Base-by-base conservation (phyloP, 2,113 vertebrate species). In the Vimba vimba region DNA sequence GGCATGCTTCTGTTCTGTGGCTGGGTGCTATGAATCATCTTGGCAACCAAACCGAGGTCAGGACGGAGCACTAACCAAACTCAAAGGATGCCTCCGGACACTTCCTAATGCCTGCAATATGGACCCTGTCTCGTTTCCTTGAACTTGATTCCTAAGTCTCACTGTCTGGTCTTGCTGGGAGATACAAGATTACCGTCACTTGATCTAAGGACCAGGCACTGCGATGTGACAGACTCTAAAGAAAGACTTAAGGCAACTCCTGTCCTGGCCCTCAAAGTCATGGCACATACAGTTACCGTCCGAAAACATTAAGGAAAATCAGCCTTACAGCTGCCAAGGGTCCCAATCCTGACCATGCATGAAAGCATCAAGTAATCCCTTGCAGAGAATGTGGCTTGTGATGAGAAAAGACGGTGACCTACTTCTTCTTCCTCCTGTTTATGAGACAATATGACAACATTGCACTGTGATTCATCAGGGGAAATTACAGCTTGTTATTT, bases 371-470 rank as follows among this genome's bases (percentile, higher is more conserved):
- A 76, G 75, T 62, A 69, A 78, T 59, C 45, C 60, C 27, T 62
- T 2, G 45, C 15, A 69, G 62, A 71, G 33, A 85, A 64, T 66
- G 47, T 1, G 30, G 45, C 17, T 39, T 30, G 73, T 77, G 15
- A 50, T 52, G 88, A 71, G 57, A 30, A 69, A 52, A 62, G 69
- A 71, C 52, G 25, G 33, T 57, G 74, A 59, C 83, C 79, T 82
- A 85, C 47, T 85, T 85, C 69, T 76, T 60, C 82, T 39, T 39
- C 81, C 81, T 83, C 23, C 43, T 82, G 76, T 84, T 86, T 86
- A 74, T 84, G 47, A 88, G 77, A 87, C 82, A 87, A 84, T 79
- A 84, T 84, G 82, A 87, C 62, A 84, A 71, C 71, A 76, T 50
- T 59, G 81, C 19, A 57, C n/a, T 50, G 64, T 84, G 86, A 87